These are phyloP conservation scores for Amiota communis DNA, from an alignment of 2,888 invertebrate species.

Conservation along the genomic window DNA sequence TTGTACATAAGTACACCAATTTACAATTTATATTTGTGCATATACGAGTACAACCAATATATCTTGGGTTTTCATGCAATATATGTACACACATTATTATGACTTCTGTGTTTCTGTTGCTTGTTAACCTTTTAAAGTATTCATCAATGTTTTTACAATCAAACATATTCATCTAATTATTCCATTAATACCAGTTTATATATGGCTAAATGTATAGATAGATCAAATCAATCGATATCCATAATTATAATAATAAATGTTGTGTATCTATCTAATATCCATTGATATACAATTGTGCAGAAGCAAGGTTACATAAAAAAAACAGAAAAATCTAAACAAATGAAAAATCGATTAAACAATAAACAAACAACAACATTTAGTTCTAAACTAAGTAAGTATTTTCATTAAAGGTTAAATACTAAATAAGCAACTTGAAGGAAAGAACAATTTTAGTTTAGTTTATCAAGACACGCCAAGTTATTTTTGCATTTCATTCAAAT, in stretches of 20 bases:
- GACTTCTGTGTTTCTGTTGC: background rate
- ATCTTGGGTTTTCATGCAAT: no score
- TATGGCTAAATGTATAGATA: background rate
- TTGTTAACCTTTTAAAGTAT: background rate
- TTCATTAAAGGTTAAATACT: conserved; percentile 16
- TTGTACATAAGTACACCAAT: no score
- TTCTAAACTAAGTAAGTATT: conserved; percentile 15
- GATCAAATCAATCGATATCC: background rate
- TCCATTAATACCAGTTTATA: background rate
- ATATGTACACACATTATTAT: no score
- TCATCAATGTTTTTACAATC: no score
- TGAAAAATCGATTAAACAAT: conserved; percentile 28
- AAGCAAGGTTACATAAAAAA: conserved; percentile 14
- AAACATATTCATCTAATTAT: no score
- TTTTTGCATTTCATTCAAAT: conserved; percentile 16
- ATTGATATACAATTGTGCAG: conserved; percentile 4
- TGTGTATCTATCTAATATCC: background rate
- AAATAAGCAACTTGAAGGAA: background rate
- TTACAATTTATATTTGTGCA: no score
- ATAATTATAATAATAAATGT: no score
- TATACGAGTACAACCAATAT: no score
- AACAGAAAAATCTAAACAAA: background rate
- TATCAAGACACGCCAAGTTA: conserved; percentile 16
- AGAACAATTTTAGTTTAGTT: background rate
- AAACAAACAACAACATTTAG: conserved; percentile 6